phyloP scores from a whole-genome alignment of 2,888 invertebrate genomes.

The Coremacera marginata region DNA sequence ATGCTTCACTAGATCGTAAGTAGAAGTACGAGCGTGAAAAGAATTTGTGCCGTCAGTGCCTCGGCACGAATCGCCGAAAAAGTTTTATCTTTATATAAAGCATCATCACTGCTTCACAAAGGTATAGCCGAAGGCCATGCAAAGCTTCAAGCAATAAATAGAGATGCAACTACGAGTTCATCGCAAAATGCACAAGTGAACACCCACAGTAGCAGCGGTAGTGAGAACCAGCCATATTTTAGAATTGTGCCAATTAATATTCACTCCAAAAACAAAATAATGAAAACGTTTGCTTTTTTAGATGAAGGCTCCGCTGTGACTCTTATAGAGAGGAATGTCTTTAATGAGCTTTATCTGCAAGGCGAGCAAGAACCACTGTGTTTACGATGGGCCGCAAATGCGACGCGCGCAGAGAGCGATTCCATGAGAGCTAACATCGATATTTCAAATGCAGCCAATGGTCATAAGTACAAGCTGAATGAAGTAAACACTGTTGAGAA shows the following conservation, averaged over 20 bases:
- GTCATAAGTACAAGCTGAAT: background rate
- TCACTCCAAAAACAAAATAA: constrained; percentile 4
- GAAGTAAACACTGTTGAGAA: constrained; percentile 6
- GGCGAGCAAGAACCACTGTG: background rate
- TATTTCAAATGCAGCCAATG: background rate
- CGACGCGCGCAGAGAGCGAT: background rate
- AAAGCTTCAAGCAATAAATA: background rate
- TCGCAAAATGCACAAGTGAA: constrained; percentile 7
- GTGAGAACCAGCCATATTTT: constrained; percentile 22
- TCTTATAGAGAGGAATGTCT: background rate
- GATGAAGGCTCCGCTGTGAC: constrained; percentile 14
- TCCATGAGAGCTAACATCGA: background rate
- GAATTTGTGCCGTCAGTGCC: constrained; percentile 19
- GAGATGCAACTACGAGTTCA: background rate
- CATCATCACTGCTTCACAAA: too few relatives aligned
- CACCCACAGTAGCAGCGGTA: constrained; percentile 28
- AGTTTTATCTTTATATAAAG: background rate
- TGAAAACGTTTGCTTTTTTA: constrained; percentile 19
- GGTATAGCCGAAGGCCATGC: too few relatives aligned
- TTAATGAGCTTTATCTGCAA: background rate
- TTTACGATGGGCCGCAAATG: background rate
- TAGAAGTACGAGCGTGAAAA: constrained; percentile 12
- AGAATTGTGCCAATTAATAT: constrained; percentile 29
- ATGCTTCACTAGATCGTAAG: background rate
- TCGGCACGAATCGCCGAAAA: background rate